Percentiles rank a stretch among this genome's conserved stretches.
phyloP scores from a whole-genome alignment of 2,113 vertebrate species.

The Lampris incognitus region DNA sequence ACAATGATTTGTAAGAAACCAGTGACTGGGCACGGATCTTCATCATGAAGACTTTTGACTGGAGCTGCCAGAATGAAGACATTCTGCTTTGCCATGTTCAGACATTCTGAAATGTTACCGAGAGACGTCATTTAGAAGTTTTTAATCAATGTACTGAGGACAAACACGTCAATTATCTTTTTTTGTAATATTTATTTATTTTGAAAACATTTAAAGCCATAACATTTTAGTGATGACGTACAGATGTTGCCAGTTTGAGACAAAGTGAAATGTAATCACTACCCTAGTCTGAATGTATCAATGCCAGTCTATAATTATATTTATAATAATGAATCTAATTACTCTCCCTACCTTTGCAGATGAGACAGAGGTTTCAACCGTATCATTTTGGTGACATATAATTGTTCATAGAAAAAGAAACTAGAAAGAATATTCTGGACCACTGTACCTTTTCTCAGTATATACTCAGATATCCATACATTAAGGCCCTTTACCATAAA shows the following conservation, averaged over 20 bases:
- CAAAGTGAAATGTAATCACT: not conserved
- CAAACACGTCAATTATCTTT: too few relatives aligned
- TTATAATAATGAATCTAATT: not conserved
- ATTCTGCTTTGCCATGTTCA: slow-evolving; percentile 36
- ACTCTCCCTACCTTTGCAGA: not conserved
- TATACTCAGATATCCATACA: slow-evolving; percentile 14
- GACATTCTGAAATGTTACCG: slow-evolving; percentile 45
- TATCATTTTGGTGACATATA: not conserved
- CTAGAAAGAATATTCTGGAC: slow-evolving; percentile 28
- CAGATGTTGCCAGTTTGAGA: not conserved
- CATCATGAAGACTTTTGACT: slow-evolving; percentile 29
- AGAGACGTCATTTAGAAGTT: slow-evolving; percentile 25
- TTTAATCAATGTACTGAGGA: too few relatives aligned
- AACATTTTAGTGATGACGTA: not conserved
- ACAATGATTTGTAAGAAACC: not conserved
- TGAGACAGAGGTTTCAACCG: slow-evolving; percentile 11
- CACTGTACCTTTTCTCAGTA: slow-evolving; percentile 35
- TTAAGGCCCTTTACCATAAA: slow-evolving; percentile 31
- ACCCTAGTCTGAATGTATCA: not conserved
- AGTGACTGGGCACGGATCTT: not conserved
- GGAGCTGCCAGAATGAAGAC: slow-evolving; percentile 21
- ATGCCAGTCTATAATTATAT: slow-evolving; percentile 6
- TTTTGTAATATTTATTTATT: not conserved
- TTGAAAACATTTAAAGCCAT: not conserved
- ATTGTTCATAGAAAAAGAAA: slow-evolving; percentile 35